phyloP scores from a whole-genome alignment of 2,888 invertebrate genomes.

The Agrotis clavis region DNA sequence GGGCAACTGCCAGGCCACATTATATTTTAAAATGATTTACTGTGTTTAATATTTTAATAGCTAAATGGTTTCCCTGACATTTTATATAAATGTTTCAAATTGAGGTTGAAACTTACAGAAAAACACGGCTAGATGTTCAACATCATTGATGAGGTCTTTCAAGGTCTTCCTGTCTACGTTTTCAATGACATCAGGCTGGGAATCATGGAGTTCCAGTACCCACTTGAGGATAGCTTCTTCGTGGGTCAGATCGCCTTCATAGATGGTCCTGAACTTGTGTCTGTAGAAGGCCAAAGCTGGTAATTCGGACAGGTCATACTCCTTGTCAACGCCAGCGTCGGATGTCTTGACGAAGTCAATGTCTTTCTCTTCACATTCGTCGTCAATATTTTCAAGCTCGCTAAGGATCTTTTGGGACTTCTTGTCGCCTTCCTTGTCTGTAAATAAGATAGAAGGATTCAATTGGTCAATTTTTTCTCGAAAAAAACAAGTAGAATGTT shows the following conservation, averaged over 20 bases:
- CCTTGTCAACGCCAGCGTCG: slow-evolving; percentile 96
- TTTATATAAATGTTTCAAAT: slow-evolving; percentile 19
- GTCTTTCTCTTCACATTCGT: slow-evolving; percentile 97
- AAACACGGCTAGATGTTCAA: slow-evolving; percentile 97
- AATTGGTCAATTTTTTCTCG: neutral
- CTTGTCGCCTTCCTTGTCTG: slow-evolving; percentile 97
- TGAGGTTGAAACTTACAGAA: slow-evolving; percentile 93
- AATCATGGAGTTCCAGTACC: slow-evolving; percentile 96
- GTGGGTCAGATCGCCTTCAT: slow-evolving; percentile 97
- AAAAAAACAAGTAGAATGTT: neutral
- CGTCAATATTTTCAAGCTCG: slow-evolving; percentile 97
- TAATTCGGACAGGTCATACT: slow-evolving; percentile 95
- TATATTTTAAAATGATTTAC: slow-evolving; percentile 46
- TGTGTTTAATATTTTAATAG: slow-evolving; percentile 37
- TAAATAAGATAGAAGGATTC: slow-evolving; percentile 34
- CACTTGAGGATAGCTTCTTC: slow-evolving; percentile 97
- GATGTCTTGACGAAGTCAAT: slow-evolving; percentile 98
- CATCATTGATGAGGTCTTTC: slow-evolving; percentile 96
- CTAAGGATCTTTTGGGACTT: slow-evolving; percentile 96
- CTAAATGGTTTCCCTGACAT: slow-evolving; percentile 15
- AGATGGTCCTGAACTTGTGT: slow-evolving; percentile 96
- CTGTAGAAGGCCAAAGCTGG: slow-evolving; percentile 97
- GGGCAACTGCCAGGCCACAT: slow-evolving; percentile 38
- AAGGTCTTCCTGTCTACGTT: slow-evolving; percentile 97
- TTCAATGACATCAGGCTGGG: slow-evolving; percentile 97